Base-by-base conservation (phyloP, 2,797 vertebrate genomes). In the Heliangelus exortis region DNA sequence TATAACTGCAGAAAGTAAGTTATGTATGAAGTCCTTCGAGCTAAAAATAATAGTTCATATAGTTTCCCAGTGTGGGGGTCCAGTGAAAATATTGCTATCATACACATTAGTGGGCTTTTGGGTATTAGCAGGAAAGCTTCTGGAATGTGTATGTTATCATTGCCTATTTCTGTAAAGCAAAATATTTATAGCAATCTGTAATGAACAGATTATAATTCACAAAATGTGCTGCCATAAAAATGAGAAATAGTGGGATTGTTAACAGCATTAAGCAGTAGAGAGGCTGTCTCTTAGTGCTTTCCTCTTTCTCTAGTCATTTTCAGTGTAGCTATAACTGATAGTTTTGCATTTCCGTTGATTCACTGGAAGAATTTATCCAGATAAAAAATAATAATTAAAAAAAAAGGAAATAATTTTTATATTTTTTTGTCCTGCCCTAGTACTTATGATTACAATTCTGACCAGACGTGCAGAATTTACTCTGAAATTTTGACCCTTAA, bases 221-320 rank as follows among this genome's bases (percentile, higher is more conserved):
- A 97, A 97, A 94, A 94, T 87, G 94, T 53, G 80, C 33, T 39
- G 63, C 89, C 87, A 94, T 96, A 96, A 97, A 96, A 95, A 93
- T 95, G 90, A 96, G 95, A 92, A 95, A 95, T 94, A 84, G 84
- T 76, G 45, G 48, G 61, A 89, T 96, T 95, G 92, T 95, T 96
- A 96, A 92, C 4, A 4, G 58, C 86, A 74, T 93, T 96, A 69
- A 92, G 73, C 71, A 81, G 62, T 23, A 80, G 58, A 96, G 79
- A 94, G 87, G 68, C 86, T 89, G 55, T 45, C 47, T 96, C 83
- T 89, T 95, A 91, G 89, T 95, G 71, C 67, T 17, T 91, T 96
- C 73, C 84, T 90, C 48, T 55, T 92, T 93, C 71, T 93, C 68
- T 71, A 92, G 87, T 91, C 86, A 67, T 96, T 96, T 93, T 87